These are phyloP conservation scores for Noctua fimbriata DNA, from an alignment of 2,888 invertebrate species.

Conservation along the genomic window DNA sequence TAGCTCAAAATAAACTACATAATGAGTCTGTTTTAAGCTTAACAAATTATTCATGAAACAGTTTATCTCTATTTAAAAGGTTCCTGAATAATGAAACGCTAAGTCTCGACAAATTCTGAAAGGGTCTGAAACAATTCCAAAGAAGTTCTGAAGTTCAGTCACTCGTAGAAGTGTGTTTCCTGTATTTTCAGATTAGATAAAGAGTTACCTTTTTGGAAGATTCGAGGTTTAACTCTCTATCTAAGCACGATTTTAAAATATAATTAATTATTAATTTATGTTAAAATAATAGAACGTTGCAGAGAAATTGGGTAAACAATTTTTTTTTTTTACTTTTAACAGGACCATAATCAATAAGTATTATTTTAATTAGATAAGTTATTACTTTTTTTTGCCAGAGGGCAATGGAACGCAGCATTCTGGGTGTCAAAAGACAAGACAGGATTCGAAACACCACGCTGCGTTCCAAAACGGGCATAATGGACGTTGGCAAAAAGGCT, in stretches of 20 bases:
- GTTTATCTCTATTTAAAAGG: slow-evolving; percentile 37
- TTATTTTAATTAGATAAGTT: too few species aligned
- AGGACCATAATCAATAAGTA: too few species aligned
- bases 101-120: slow-evolving; percentile 41
- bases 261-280: too few species aligned
- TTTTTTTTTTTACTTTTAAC: too few species aligned
- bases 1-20: slow-evolving; percentile 12
- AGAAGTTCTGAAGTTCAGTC: slow-evolving; percentile 35
- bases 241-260: background rate
- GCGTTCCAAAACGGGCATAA: too few species aligned
- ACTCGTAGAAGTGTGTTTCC: slow-evolving; percentile 26
- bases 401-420: too few species aligned
- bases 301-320: too few species aligned
- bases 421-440: too few species aligned
- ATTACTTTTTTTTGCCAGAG: too few species aligned
- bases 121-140: slow-evolving; percentile 39
- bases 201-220: background rate
- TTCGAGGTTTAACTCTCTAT: background rate
- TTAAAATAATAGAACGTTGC: too few species aligned
- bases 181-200: slow-evolving; percentile 19
- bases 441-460: too few species aligned
- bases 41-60: slow-evolving; percentile 43
- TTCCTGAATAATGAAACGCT: slow-evolving; percentile 39
- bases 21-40: slow-evolving; percentile 31
- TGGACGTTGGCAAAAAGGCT: too few species aligned